Conservation (phyloP, 1,140 invertebrate genomes). For the Thaumetopoea pityocampa region DNA sequence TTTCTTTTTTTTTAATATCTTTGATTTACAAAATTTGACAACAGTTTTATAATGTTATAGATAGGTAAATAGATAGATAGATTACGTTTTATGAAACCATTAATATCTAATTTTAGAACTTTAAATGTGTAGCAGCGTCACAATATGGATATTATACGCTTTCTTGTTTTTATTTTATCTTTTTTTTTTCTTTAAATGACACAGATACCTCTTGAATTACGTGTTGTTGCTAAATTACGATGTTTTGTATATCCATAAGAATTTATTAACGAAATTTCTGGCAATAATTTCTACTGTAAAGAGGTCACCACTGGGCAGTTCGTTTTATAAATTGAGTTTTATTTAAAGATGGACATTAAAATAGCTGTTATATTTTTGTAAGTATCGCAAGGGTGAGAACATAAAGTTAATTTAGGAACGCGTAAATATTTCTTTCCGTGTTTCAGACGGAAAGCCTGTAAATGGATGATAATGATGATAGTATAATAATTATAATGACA, state of each 20-base stretch:
- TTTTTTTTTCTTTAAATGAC: constrained; percentile 36
- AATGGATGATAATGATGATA: no score
- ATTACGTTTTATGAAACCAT: not conserved
- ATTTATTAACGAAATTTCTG: constrained; percentile 46
- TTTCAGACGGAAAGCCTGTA: no score
- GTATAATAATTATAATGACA: no score
- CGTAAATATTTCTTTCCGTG: not conserved
- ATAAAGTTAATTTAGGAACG: not conserved
- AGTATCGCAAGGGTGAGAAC: constrained; percentile 1
- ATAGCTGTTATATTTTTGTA: constrained; percentile 22
- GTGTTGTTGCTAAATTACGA: constrained; percentile 28
- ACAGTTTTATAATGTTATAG: no score
- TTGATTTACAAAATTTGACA: no score
- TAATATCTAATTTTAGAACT: not conserved
- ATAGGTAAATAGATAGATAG: no score
- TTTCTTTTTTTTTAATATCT: not conserved
- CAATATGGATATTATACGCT: not conserved
- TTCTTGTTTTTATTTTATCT: constrained; percentile 1
- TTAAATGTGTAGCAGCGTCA: not conserved
- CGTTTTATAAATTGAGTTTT: constrained; percentile 41
- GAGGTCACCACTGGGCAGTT: constrained; percentile 43
- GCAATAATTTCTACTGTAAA: constrained; percentile 45
- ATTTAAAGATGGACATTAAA: constrained; percentile 20
- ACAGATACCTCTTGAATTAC: constrained; percentile 53
- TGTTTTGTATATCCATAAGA: constrained; percentile 43